Base-by-base conservation (phyloP, 2,888 invertebrate genomes). In the Drosophila buzzatii region DNA sequence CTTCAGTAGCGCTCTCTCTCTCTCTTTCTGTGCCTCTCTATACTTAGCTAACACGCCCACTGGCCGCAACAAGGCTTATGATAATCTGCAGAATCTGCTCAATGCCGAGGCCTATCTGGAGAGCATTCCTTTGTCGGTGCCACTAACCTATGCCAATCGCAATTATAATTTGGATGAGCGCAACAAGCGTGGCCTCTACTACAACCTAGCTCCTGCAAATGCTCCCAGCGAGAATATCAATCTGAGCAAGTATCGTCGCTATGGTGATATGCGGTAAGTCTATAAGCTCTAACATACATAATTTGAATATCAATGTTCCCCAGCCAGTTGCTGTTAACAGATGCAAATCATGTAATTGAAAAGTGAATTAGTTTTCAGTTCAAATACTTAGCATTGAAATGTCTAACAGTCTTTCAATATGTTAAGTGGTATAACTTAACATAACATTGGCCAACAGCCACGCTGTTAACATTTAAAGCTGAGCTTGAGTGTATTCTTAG, bases 61-160 rank as follows among this genome's bases (percentile, higher is more conserved):
- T 63, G 80, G 71, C 16, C 91, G 89, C 53, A 91, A 85, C 78
- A 93, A 93, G 72, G 92, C 93, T 27, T 93, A 93, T 64, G 93
- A 93, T 42, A 93, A 93, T 74, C 85, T 93, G 18, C 93, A 93
- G 71, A 92, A 89, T 65, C 89, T 93, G 27, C 85, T 93, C 8
- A 93, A 93, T 76, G 89, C 92, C 39, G 93, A 92, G 68, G 86
- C 91, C 42, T 93, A 93, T 60, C 74, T 92, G 65, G 92, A 92
- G 70, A 90, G 92, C 56, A 89, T 92, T 56, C 92, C 92, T 0
- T 73, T 92, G 41, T 91, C 93, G 4, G 79, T 92, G 67, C 92
- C 93, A 3, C 75, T 92, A 3, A 90, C 90, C 62, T 91, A 91
- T 76, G 87, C 91, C 60, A 90, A 85, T 61, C 91, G 92, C 51